These are phyloP conservation scores for Machimus atricapillus DNA, from an alignment of 2,888 invertebrate genomes.

Conservation along the genomic window DNA sequence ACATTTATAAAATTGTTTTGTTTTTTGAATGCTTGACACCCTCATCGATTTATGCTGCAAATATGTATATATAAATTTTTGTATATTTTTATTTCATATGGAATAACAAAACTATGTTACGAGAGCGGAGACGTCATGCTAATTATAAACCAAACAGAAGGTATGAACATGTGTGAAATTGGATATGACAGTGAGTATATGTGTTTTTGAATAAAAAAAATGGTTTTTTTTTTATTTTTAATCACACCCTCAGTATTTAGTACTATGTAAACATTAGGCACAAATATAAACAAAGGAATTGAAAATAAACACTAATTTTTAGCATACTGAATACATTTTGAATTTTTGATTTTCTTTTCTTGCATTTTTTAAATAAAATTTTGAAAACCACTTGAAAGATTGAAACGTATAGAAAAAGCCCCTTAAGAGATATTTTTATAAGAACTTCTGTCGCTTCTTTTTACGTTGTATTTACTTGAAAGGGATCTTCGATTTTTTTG, in stretches of 20 bases:
- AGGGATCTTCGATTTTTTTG: neutral
- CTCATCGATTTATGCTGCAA: neutral
- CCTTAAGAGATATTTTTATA: neutral
- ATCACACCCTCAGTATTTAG: neutral
- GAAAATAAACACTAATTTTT: neutral
- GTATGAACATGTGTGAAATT: constrained; percentile 58
- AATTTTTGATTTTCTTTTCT: neutral
- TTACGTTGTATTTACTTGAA: neutral
- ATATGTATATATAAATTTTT: constrained; percentile 1
- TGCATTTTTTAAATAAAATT: neutral
- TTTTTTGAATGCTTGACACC: neutral
- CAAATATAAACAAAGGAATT: constrained; percentile 9
- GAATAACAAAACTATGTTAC: constrained; percentile 76
- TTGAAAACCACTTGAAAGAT: neutral
- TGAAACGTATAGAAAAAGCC: neutral
- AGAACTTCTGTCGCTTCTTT: neutral
- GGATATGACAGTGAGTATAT: neutral
- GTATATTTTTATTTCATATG: constrained; percentile 59
- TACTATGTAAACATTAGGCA: neutral
- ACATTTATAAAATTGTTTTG: neutral
- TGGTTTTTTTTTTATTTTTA: neutral
- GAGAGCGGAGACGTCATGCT: constrained; percentile 84
- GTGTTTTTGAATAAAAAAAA: constrained; percentile 52
- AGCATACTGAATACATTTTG: neutral
- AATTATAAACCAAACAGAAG: constrained; percentile 89